phyloP scores from a whole-genome alignment of 2,113 vertebrate genomes.

The crab-eating macaque (Macaca fascicularis) region DNA sequence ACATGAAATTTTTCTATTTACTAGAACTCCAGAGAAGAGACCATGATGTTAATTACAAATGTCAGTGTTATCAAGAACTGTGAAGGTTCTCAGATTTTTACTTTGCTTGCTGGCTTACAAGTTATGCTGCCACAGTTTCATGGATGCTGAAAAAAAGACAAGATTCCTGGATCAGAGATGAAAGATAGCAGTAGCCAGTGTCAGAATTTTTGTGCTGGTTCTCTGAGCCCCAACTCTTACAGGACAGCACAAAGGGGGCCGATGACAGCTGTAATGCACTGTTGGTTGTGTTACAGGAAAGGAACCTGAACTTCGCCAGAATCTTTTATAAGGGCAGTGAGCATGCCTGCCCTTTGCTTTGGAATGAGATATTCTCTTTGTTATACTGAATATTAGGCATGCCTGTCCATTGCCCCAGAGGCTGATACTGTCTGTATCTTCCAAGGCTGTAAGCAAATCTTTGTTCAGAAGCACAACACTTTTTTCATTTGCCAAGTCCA shows the following conservation, averaged over 20 bases:
- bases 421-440: not conserved
- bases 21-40: slow-evolving; percentile 21
- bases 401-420: not conserved
- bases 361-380: not conserved
- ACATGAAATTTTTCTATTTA: not conserved
- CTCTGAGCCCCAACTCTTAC: not conserved
- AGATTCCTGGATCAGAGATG: not conserved
- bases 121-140: not conserved
- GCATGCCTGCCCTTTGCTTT: not conserved
- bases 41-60: not conserved
- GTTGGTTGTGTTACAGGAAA: not conserved
- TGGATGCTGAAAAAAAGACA: not conserved
- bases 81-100: not conserved
- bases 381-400: not conserved
- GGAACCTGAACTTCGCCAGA: not conserved
- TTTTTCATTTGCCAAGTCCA: not conserved
- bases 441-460: not conserved
- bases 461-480: not conserved
- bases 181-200: not conserved
- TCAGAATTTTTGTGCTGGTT: not conserved
- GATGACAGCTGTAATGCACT: not conserved
- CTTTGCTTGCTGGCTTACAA: not conserved
- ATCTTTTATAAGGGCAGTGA: not conserved
- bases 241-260: not conserved
- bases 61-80: not conserved